Evolutionary conservation across 2,797 vertebrate species (phyloP).

Genomic region (Dipus sagitta): DNA sequence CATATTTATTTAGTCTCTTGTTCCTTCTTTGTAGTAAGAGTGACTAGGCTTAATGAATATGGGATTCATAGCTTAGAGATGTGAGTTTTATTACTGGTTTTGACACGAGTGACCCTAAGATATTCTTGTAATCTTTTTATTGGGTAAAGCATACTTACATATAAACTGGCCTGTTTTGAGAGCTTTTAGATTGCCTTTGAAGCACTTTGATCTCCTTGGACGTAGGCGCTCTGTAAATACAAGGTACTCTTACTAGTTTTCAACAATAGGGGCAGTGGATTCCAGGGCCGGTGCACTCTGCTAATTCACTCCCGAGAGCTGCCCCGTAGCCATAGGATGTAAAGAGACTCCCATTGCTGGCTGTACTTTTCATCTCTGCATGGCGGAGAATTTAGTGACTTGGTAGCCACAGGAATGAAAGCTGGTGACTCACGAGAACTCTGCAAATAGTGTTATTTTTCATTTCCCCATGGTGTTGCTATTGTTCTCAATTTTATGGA

Average conservation of each 20-base stretch:
- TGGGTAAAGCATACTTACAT: slow-evolving; percentile 57
- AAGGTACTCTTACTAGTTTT: slow-evolving; percentile 54
- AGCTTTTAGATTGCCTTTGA: slow-evolving; percentile 62
- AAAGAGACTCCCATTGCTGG: slow-evolving; percentile 64
- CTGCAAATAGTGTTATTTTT: slow-evolving; percentile 74
- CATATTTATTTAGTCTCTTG: slow-evolving; percentile 49
- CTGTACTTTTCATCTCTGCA: slow-evolving; percentile 50
- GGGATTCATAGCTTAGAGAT: slow-evolving; percentile 60
- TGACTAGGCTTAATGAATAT: slow-evolving; percentile 51
- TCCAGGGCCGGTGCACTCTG: slow-evolving; percentile 48
- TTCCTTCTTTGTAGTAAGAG: slow-evolving; percentile 57
- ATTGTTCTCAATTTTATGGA: slow-evolving; percentile 82
- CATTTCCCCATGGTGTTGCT: slow-evolving; percentile 73
- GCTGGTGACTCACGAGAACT: slow-evolving; percentile 78
- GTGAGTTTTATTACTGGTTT: slow-evolving; percentile 73
- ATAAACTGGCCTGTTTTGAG: slow-evolving; percentile 63
- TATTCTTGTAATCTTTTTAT: slow-evolving; percentile 73
- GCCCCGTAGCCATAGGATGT: background rate
- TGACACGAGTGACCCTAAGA: slow-evolving; percentile 59
- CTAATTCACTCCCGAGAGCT: slow-evolving; percentile 2
- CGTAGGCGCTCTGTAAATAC: slow-evolving; percentile 63
- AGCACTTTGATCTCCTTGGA: slow-evolving; percentile 68
- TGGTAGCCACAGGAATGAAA: slow-evolving; percentile 84
- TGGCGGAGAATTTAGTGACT: slow-evolving; percentile 69
- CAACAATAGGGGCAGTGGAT: slow-evolving; percentile 41